Percentiles rank a stretch among this genome's conserved stretches.
phyloP scores from a whole-genome alignment of 64 coral and sea anemone species.

The Stichodactyla helianthus region DNA sequence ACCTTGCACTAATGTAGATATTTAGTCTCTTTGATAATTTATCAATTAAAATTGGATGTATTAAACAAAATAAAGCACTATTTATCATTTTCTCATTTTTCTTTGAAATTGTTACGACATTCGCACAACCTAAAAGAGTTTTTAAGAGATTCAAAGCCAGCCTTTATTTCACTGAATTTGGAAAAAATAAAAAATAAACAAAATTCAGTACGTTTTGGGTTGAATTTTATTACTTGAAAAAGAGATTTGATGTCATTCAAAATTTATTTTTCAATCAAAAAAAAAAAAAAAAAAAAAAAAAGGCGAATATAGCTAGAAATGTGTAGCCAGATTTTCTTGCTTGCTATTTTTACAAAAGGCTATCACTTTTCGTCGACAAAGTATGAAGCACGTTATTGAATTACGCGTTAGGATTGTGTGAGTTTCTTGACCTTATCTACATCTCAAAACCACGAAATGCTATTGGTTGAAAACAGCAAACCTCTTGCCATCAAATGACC shows the following conservation, averaged over 20 bases:
- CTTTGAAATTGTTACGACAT: too few relatives aligned
- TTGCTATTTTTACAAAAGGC: background rate
- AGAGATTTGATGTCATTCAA: background rate
- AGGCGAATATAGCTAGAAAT: background rate
- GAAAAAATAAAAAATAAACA: too few relatives aligned
- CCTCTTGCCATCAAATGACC: background rate
- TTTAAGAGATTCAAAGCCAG: too few relatives aligned
- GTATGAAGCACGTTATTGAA: background rate
- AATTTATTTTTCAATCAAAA: background rate
- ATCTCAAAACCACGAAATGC: background rate
- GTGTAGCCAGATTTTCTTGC: background rate
- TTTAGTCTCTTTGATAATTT: too few relatives aligned
- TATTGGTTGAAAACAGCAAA: background rate
- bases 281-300: background rate
- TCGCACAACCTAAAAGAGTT: too few relatives aligned
- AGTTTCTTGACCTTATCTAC: background rate
- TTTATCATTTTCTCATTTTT: too few relatives aligned
- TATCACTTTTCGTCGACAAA: slow-evolving; percentile 1
- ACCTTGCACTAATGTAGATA: too few relatives aligned
- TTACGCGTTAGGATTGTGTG: slow-evolving; percentile 1
- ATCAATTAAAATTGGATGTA: too few relatives aligned
- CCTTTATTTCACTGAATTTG: too few relatives aligned
- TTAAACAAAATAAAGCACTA: too few relatives aligned
- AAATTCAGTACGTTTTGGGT: too few relatives aligned
- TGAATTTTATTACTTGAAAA: too few relatives aligned